phyloP scores from a whole-genome alignment of 2,113 vertebrate genomes.

The Paramormyrops kingsleyae region DNA sequence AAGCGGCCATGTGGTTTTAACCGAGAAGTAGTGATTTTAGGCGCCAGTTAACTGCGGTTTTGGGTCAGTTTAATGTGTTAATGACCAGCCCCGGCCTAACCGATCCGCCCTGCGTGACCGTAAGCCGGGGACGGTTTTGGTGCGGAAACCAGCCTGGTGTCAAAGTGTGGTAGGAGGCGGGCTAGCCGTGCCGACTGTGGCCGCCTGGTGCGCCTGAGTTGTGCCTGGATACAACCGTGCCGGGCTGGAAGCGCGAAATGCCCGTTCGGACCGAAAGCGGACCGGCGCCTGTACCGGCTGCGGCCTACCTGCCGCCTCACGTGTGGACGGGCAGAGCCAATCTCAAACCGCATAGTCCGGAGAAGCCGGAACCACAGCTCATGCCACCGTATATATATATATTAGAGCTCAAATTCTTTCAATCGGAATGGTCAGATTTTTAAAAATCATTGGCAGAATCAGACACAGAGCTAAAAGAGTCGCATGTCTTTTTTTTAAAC shows the following conservation, averaged over 20 bases:
- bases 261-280: background rate
- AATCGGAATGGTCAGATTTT: background rate
- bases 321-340: background rate
- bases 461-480: background rate
- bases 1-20: background rate
- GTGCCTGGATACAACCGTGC: background rate
- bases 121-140: background rate
- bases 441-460: background rate
- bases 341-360: background rate
- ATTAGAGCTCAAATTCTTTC: background rate
- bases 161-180: background rate
- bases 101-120: background rate
- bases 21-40: background rate
- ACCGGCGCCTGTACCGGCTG: background rate
- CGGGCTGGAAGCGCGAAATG: background rate
- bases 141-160: background rate
- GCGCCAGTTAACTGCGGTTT: background rate
- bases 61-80: background rate
- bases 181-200: background rate
- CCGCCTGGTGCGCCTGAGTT: background rate
- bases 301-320: background rate
- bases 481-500: background rate
- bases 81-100: background rate
- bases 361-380: background rate
- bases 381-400: background rate